Percentiles rank a stretch among this genome's conserved stretches.
phyloP scores from a whole-genome alignment of 1,140 invertebrate genomes.

The Marisa cornuarietis region DNA sequence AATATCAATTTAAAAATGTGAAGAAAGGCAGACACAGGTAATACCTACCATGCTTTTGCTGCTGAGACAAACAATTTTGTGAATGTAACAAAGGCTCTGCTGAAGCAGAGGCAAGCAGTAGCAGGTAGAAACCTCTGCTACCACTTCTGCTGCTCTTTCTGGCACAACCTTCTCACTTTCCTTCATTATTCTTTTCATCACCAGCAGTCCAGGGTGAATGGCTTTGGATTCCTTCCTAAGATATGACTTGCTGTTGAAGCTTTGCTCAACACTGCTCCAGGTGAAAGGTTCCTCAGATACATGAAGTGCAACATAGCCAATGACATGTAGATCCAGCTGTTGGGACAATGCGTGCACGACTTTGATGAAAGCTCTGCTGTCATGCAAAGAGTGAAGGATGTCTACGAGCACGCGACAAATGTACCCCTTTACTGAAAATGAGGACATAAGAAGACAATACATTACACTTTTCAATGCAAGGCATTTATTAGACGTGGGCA shows the following conservation, averaged over 20 bases:
- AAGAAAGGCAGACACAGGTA: not conserved
- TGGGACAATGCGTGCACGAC: constrained; percentile 10
- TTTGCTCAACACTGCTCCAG: not conserved
- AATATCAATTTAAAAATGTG: not conserved
- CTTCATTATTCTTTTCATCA: constrained; percentile 10
- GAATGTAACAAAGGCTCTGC: constrained; percentile 13
- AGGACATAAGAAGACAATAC: not conserved
- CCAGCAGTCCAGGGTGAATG: not conserved
- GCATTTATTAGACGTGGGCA: not conserved
- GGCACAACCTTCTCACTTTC: not conserved
- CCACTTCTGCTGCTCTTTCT: not conserved
- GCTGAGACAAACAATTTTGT: not conserved
- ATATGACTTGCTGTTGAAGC: not conserved
- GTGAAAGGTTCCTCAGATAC: not conserved
- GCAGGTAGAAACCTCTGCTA: not conserved
- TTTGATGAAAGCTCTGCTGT: not conserved
- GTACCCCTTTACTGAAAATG: constrained; percentile 13
- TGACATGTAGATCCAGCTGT: constrained; percentile 9
- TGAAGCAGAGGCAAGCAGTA: not conserved
- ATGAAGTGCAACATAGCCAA: constrained; percentile 5
- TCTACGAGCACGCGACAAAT: constrained; percentile 5
- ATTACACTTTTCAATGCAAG: too few species aligned
- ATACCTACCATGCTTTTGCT: not conserved
- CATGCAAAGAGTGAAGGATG: constrained; percentile 19
- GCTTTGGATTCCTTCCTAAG: not conserved